Evolutionary conservation across 2,888 invertebrate species (phyloP).

Genomic region (Ophonus ardosiacus): DNA sequence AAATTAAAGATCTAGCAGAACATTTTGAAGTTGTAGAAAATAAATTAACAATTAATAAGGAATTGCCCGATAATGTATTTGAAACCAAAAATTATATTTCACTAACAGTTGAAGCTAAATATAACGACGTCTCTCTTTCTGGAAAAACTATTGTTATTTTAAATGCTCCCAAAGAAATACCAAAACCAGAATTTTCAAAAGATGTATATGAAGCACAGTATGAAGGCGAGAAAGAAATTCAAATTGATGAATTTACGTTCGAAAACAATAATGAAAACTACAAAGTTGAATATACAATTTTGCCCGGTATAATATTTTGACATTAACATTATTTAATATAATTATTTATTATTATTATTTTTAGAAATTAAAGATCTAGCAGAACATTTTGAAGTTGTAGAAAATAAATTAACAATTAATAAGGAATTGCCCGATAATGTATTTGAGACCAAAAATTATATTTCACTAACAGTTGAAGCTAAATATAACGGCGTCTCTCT

Average conservation of each 20-base stretch:
- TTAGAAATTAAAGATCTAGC: not conserved
- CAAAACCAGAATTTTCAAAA: constrained; percentile 65
- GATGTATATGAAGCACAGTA: constrained; percentile 66
- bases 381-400: not conserved
- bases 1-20: too few relatives aligned
- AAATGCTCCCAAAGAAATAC: constrained; percentile 21
- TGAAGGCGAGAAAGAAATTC: constrained; percentile 59
- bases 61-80: not conserved
- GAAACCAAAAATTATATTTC: not conserved
- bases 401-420: not conserved
- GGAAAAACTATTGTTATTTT: not conserved
- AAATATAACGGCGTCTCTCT: not conserved
- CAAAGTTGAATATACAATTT: not conserved
- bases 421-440: not conserved
- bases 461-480: not conserved
- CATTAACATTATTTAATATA: not conserved
- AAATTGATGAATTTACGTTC: not conserved
- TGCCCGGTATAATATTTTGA: not conserved
- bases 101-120: not conserved
- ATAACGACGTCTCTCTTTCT: not conserved
- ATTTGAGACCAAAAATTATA: not conserved
- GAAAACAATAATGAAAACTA: not conserved
- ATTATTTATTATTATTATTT: not conserved
- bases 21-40: not conserved
- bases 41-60: not conserved